Evolutionary conservation across 2,888 invertebrate genomes (phyloP).

Genomic region (Eledona agricola): DNA sequence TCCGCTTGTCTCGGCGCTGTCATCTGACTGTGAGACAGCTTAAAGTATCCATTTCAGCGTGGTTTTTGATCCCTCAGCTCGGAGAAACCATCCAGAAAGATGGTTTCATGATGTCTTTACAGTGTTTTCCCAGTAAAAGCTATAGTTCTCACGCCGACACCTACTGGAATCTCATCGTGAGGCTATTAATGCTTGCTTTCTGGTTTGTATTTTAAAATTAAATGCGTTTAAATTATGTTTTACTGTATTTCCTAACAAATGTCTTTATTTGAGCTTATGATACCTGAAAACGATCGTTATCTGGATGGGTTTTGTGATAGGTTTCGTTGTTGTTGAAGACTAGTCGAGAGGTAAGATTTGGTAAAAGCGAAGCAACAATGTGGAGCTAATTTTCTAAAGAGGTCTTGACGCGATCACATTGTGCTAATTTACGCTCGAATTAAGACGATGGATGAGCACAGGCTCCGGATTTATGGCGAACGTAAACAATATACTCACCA

Average conservation of each 20-base stretch:
- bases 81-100: conserved; percentile 1
- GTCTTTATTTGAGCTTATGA: conserved; percentile 47
- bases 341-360: conserved; percentile 5
- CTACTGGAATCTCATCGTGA: conserved; percentile 37
- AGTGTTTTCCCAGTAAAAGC: conserved; percentile 27
- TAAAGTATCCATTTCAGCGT: conserved; percentile 35
- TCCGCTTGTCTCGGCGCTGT: too few species aligned
- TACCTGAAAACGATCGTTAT: conserved; percentile 48
- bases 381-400: conserved; percentile 32
- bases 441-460: too few species aligned
- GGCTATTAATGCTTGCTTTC: conserved; percentile 44
- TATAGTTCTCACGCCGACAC: conserved; percentile 2
- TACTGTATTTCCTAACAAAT: conserved; percentile 47
- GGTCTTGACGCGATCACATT: conserved; percentile 1
- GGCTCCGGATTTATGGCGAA: too few species aligned
- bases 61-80: conserved; percentile 24
- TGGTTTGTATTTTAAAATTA: conserved; percentile 50
- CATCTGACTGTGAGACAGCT: conserved; percentile 1
- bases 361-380: conserved; percentile 16
- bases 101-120: conserved; percentile 37
- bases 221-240: conserved; percentile 48
- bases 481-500: too few species aligned
- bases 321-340: conserved; percentile 11
- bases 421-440: conserved; percentile 25
- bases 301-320: conserved; percentile 40